Conservation (phyloP, 2,888 invertebrate genomes). For the Drosophila phalerata region DNA sequence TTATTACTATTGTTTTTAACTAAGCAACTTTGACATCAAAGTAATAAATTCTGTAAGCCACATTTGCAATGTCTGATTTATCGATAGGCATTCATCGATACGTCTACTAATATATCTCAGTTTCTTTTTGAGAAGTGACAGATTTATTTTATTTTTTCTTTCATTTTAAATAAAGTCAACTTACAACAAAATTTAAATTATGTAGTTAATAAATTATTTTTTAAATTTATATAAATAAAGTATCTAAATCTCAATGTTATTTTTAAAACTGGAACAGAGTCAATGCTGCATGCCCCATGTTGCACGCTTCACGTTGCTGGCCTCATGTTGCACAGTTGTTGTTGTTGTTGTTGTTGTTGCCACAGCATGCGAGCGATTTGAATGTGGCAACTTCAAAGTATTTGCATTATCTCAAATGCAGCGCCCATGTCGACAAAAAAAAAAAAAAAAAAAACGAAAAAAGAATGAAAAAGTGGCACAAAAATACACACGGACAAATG, state of each 20-base stretch:
- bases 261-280: too few species aligned
- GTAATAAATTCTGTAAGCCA: too few species aligned
- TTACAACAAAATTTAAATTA: too few species aligned
- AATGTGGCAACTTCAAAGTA: constrained; percentile 29
- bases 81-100: neutral
- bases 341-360: neutral
- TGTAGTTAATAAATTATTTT: too few species aligned
- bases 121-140: too few species aligned
- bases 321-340: neutral
- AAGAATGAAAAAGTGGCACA: neutral
- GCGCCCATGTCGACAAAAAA: constrained; percentile 3
- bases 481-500: constrained; percentile 1
- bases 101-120: neutral
- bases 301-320: neutral
- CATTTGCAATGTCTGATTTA: neutral
- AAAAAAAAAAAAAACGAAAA: neutral
- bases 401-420: constrained; percentile 52
- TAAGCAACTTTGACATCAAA: too few species aligned
- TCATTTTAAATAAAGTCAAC: too few species aligned
- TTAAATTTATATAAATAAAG: too few species aligned
- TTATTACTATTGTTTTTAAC: too few species aligned
- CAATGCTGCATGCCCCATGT: neutral
- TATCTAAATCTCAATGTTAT: too few species aligned
- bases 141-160: too few species aligned
- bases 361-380: constrained; percentile 9